Evolutionary conservation across 2,888 invertebrate genomes (phyloP), one percentile per base, ranked within the genome.

Genomic region (Tetanocera ferruginea): DNA sequence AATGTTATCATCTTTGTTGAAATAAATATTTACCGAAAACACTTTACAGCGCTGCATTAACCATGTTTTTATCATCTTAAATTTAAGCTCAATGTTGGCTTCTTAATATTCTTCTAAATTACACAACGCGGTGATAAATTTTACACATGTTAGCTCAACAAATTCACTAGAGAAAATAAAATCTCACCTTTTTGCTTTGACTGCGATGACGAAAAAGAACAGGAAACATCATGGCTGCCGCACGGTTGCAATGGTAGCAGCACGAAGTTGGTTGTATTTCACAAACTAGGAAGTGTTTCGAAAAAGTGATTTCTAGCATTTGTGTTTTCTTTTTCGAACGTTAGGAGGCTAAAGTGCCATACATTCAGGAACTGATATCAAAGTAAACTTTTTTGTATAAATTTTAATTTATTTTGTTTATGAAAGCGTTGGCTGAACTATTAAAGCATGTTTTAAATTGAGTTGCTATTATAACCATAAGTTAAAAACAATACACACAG

Each of bases 181-280:
- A 85, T 84, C 87, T 85, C 86, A 89, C 89, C 89, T 88, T 86
- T 86, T 86, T 83, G 84, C 86, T 86, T 87, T 84, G 85, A 87
- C 80, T 81, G 81, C 82, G 82, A 82, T 83, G 84, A 86, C 85
- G 86, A 83, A 88, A 89, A 89, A 89, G 89, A 89, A 89, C 84
- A 87, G 89, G 89, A 89, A 89, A 85, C 87, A 86, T 83, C 83
- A 86, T 88, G 86, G 86, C 85, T 82, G 82, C 80, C 76, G 69
- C 76, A 80, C 78, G 76, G 79, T 34, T 66, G 71, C 74, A 80
- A 72, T 70, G n/a, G n/a, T n/a, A n/a, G 51, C 23, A 76, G 49
- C 86, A 87, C 83, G 79, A 87, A 87, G 83, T 87, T 86, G 82
- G 88, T 78, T 82, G 86, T 81, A 80, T 67, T 75, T 75, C 25